Evolutionary conservation across 2,113 vertebrate genomes (phyloP), one percentile per base, ranked within the genome.

Genomic region (Ctenodactylus gundi): DNA sequence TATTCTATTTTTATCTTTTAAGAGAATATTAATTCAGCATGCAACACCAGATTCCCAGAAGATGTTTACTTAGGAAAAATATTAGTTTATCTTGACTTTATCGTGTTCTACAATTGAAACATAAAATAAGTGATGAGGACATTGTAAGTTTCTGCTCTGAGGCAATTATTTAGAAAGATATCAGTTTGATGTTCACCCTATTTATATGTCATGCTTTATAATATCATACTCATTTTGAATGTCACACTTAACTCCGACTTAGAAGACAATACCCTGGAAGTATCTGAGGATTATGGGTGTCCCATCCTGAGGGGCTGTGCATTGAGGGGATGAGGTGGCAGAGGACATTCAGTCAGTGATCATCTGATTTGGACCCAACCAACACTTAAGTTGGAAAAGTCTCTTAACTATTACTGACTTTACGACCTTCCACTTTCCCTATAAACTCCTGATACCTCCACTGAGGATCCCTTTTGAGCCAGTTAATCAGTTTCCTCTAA

Each of bases 81-180:
- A 9, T 55, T 88, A 70, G 81, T 75, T 88, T 77, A 41, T 75
- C 21, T 78, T 90, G 57, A 94, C 8, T 67, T 77, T 55, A 77
- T 3, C 46, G 55, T 68, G 10, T 39, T 5, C n/a, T 76, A 90
- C 31, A 83, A 60, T 29, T 39, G 7, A 49, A 80, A 65, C n/a
- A 58, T 62, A 62, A 78, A 77, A 31, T 14, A 46, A 36, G 44
- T 85, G 44, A 39, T 13, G 1, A 75, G 76, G 70, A 65, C 17
- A 2, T 27, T 27, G 8, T 84, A 57, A 53, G 44, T 73, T 93
- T 86, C 27, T 39, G 23, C 34, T 39, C 2, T 39, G 15, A 39
- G 67, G 17, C 34, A 70, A 31, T 76, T 9, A 58, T 60, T 10
- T 34, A 46, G 18, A 53, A 9, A 29, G 20, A 51, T 1, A 4